Evolutionary conservation across 1,140 invertebrate species (phyloP), one percentile per base, ranked within the genome.

Genomic region (Brachionus paranguensis): DNA sequence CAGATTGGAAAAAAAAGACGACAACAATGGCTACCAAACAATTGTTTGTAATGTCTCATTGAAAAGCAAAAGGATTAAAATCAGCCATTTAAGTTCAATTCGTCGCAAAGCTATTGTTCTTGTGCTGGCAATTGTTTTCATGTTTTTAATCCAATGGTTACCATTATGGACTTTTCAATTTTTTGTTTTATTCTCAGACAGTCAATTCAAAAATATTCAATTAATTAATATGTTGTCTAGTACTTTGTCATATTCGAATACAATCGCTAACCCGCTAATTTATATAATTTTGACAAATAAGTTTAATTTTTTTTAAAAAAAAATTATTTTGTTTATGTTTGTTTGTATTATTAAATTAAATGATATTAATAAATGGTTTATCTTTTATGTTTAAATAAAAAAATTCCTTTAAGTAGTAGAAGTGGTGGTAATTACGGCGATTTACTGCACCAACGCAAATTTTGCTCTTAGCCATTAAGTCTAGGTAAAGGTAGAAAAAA

Each of bases 141-240:
- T 64, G n/a, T 81, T 81, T 64, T 60, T 81, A 2, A 5, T 81
- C 14, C 78, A 81, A 81, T 81, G 78, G 78, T 47, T 45, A 24
- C 78, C 78, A 64, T 45, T 81, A 20, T 81, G 78, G 78, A 64
- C 64, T 6, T 64, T 81, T 33, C 78, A 81, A 65, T 68, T 81
- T 43, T 20, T 47, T 11, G 78, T 64, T 29, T 7, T 81, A 27
- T 81, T 81, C 24, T 64, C 78, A 8, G 24, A 43, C 5, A 24
- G 1, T 45, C 41, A 43, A 24, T 64, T 64, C 45, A 7, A 20
- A 20, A 81, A 41, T 27, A 68, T 81, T 17, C 78, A 81, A 68
- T 24, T 81, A 37, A 14, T 64, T 6, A 81, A 81, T 68, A 60
- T 81, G 78, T 12, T 68, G 3, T 45, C 64, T 10, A 81, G 24